phyloP scores from a whole-genome alignment of 2,888 invertebrate genomes.

The Erebia palarica region DNA sequence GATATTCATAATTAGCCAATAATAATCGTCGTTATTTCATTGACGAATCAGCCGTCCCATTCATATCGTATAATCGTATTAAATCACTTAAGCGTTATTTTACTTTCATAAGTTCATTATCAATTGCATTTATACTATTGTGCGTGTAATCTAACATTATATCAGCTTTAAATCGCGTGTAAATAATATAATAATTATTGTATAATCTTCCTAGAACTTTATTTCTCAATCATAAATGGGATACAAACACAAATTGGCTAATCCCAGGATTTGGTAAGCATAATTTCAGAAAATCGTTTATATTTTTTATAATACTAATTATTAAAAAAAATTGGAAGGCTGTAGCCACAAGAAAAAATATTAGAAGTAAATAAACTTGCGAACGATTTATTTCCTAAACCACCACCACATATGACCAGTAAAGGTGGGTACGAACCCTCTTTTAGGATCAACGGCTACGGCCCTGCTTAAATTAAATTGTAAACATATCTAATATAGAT shows the following conservation, averaged over 20 bases:
- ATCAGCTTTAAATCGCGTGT: slow-evolving; percentile 9
- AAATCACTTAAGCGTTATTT: slow-evolving; percentile 27
- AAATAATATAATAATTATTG: not conserved
- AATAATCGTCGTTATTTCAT: slow-evolving; percentile 26
- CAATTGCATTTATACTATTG: slow-evolving; percentile 32
- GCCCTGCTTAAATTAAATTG: slow-evolving; percentile 6
- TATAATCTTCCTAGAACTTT: slow-evolving; percentile 4
- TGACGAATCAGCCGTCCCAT: slow-evolving; percentile 40
- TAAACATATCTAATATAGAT: slow-evolving; percentile 9
- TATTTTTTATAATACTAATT: slow-evolving; percentile 14
- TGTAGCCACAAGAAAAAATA: not conserved
- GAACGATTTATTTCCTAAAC: not conserved
- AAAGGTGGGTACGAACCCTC: not conserved
- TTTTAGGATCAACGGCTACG: not conserved
- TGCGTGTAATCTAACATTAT: slow-evolving; percentile 12
- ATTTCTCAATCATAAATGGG: not conserved
- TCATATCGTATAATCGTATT: slow-evolving; percentile 36
- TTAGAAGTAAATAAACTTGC: not conserved
- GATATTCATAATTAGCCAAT: slow-evolving; percentile 33
- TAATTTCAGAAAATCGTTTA: not conserved
- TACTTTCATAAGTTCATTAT: slow-evolving; percentile 21
- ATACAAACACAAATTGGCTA: not conserved
- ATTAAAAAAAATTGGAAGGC: not conserved
- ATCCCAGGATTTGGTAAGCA: not conserved
- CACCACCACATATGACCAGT: not conserved